These are phyloP conservation scores for Pelobates fuscus DNA, from an alignment of 2,113 vertebrate genomes.

Conservation along the genomic window DNA sequence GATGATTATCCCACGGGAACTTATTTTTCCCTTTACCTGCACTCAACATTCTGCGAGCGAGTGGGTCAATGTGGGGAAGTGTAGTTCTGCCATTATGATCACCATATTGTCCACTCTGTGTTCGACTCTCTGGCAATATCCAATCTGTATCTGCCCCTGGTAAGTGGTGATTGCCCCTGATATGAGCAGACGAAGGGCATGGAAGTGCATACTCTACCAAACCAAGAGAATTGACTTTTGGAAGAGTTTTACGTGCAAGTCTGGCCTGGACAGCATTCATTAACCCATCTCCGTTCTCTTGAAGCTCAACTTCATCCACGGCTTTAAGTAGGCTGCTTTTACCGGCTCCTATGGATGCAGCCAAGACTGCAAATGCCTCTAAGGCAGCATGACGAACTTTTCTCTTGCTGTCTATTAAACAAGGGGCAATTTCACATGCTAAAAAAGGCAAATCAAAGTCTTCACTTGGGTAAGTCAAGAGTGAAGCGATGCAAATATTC, in stretches of 20 bases:
- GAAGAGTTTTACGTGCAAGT: constrained; percentile 77
- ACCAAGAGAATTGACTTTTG: constrained; percentile 71
- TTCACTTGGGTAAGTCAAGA: constrained; percentile 76
- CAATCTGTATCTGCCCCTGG: constrained; percentile 81
- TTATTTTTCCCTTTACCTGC: constrained; percentile 88
- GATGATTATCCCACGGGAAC: constrained; percentile 86
- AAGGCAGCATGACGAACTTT: constrained; percentile 82
- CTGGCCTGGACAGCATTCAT: constrained; percentile 83
- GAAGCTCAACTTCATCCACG: constrained; percentile 78
- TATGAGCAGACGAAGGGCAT: constrained; percentile 68
- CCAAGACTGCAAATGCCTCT: constrained; percentile 80
- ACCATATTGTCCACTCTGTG: constrained; percentile 71
- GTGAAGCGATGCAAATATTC: constrained; percentile 75
- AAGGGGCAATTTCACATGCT: constrained; percentile 78
- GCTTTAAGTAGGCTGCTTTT: constrained; percentile 77
- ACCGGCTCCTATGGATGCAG: constrained; percentile 72
- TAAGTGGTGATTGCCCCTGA: constrained; percentile 54
- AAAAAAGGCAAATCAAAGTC: constrained; percentile 79
- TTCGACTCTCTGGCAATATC: constrained; percentile 76
- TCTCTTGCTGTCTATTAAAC: constrained; percentile 77
- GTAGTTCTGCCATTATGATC: constrained; percentile 63
- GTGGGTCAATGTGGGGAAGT: constrained; percentile 47
- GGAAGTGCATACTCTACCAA: constrained; percentile 78
- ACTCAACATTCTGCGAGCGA: constrained; percentile 79
- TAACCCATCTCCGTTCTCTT: constrained; percentile 74